Evolutionary conservation across 2,888 invertebrate species (phyloP).

Genomic region (Heteromurus nitidus): DNA sequence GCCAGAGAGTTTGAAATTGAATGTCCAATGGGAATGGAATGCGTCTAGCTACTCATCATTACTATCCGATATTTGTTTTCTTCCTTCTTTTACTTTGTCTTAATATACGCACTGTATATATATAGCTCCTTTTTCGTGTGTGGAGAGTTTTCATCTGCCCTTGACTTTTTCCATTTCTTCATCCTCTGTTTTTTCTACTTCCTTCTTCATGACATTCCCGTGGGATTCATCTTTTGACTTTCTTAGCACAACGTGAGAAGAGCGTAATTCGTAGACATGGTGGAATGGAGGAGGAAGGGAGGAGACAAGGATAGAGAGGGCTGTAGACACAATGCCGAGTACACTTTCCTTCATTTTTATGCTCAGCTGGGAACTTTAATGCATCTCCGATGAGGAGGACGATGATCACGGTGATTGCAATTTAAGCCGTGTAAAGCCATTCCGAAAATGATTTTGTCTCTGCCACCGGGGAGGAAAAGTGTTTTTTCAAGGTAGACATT

Average conservation of each 20-base stretch:
- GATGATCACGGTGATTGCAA: slow-evolving; percentile 57
- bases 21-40: slow-evolving; percentile 51
- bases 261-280: not conserved
- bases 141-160: slow-evolving; percentile 20
- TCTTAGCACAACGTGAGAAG: not conserved
- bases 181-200: slow-evolving; percentile 30
- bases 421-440: slow-evolving; percentile 58
- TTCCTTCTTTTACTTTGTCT: not conserved
- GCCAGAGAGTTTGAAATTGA: slow-evolving; percentile 36
- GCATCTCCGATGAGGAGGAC: slow-evolving; percentile 43
- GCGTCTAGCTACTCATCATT: slow-evolving; percentile 48
- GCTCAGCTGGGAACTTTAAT: slow-evolving; percentile 52
- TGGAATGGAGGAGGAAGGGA: slow-evolving; percentile 4
- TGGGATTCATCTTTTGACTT: slow-evolving; percentile 48
- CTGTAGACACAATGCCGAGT: not conserved
- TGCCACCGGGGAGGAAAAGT: not conserved
- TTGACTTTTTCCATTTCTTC: slow-evolving; percentile 44
- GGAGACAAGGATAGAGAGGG: slow-evolving; percentile 2
- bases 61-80: slow-evolving; percentile 2
- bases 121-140: too few species aligned
- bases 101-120: not conserved
- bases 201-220: slow-evolving; percentile 40
- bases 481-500: not conserved
- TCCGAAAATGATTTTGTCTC: slow-evolving; percentile 47
- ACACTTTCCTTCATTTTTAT: slow-evolving; percentile 40